phyloP scores from a whole-genome alignment of 2,113 vertebrate species.

The Thunnus maccoyii region DNA sequence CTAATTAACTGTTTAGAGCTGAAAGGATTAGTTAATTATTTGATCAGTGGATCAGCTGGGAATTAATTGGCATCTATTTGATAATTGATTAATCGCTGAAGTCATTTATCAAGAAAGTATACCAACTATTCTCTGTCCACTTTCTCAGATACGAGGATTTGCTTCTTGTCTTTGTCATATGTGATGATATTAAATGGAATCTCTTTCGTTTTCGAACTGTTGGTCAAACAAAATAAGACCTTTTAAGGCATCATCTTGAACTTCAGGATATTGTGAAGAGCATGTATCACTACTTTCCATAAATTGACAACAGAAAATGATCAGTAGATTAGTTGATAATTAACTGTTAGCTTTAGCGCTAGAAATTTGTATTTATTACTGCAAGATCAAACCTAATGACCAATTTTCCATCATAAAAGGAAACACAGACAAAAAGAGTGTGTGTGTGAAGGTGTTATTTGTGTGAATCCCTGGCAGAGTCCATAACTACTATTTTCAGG shows the following conservation, averaged over 20 bases:
- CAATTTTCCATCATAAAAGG: not conserved
- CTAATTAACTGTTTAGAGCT: not conserved
- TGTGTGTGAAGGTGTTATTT: not conserved
- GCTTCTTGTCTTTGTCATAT: not conserved
- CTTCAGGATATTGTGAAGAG: no score
- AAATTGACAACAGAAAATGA: no score
- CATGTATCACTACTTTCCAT: no score
- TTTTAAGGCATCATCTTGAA: no score
- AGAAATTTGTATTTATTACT: no score
- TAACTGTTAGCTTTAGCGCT: no score
- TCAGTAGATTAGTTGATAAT: no score
- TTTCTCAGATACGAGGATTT: not conserved
- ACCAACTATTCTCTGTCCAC: not conserved
- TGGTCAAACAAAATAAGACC: no score
- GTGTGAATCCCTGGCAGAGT: not conserved
- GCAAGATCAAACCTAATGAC: no score
- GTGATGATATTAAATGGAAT: not conserved
- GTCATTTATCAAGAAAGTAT: no score
- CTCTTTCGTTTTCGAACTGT: no score
- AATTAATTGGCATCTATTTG: not conserved
- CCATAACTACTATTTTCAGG: conserved; percentile 14
- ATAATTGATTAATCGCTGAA: not conserved
- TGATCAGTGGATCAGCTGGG: not conserved
- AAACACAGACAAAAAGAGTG: no score
- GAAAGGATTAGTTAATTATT: not conserved